These are phyloP conservation scores for Cettia cetti DNA, from an alignment of 2,113 vertebrate genomes.

Conservation along the genomic window DNA sequence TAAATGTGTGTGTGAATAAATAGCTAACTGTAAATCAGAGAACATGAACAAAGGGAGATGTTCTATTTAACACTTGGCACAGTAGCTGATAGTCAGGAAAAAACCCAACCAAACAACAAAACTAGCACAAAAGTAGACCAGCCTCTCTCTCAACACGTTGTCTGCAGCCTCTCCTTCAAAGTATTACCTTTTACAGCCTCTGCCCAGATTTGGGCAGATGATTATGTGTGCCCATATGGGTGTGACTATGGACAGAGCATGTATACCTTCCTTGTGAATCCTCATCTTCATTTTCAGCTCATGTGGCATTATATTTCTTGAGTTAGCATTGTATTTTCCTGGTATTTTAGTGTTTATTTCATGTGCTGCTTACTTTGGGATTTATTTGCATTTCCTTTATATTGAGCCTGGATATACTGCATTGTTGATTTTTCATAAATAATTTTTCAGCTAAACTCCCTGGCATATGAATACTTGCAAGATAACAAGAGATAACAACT, in stretches of 20 bases:
- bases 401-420: background rate
- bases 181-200: background rate
- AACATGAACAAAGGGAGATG: background rate
- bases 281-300: background rate
- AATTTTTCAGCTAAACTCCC: constrained; percentile 8
- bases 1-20: background rate
- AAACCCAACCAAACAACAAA: background rate
- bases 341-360: background rate
- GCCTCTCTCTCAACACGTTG: background rate
- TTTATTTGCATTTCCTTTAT: constrained; percentile 15
- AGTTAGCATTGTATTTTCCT: background rate
- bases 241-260: background rate
- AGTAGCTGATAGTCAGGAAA: background rate
- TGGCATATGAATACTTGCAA: background rate
- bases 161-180: background rate
- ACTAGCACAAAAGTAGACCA: background rate
- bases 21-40: background rate
- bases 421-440: constrained; percentile 29
- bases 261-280: background rate
- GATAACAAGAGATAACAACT: constrained; percentile 24
- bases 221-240: rapidly evolving
- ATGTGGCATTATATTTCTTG: background rate
- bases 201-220: background rate
- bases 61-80: background rate
- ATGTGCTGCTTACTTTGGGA: background rate